Conservation (phyloP, 1,140 invertebrate genomes). For the Drosophila nasuta region DNA sequence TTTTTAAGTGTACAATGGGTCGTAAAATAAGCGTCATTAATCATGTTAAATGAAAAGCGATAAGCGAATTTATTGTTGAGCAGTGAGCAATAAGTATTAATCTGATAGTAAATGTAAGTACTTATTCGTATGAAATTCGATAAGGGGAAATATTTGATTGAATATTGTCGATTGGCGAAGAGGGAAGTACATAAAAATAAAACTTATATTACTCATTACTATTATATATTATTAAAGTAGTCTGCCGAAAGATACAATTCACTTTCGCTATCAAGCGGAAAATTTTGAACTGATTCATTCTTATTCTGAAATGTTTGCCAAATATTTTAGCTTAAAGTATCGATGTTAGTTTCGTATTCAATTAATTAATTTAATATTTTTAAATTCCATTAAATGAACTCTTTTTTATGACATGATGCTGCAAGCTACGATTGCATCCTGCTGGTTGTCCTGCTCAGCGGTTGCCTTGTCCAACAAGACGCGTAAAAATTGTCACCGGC, state of each 20-base stretch:
- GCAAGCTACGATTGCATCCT: neutral
- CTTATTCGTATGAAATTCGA: conserved; percentile 5
- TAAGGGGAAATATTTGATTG: conserved; percentile 9
- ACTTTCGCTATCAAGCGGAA: neutral
- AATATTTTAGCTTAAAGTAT: neutral
- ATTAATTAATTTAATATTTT: neutral
- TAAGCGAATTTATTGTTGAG: neutral
- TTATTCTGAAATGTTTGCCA: neutral
- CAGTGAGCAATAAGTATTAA: conserved; percentile 10
- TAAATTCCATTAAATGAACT: neutral
- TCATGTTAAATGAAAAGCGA: conserved; percentile 2
- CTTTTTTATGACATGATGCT: neutral
- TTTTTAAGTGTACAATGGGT: neutral
- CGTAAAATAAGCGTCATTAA: neutral
- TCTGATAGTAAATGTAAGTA: conserved; percentile 3
- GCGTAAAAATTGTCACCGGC: conserved; percentile 78
- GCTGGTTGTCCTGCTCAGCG: conserved; percentile 46
- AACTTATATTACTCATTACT: neutral
- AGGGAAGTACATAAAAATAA: neutral
- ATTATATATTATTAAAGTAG: too few species aligned
- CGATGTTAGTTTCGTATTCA: too few species aligned
- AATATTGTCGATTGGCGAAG: neutral
- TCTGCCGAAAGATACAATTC: neutral
- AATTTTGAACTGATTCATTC: neutral
- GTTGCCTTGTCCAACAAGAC: conserved; percentile 57